Evolutionary conservation across 2,113 vertebrate species (phyloP).

Genomic region (Ammodytes marinus): DNA sequence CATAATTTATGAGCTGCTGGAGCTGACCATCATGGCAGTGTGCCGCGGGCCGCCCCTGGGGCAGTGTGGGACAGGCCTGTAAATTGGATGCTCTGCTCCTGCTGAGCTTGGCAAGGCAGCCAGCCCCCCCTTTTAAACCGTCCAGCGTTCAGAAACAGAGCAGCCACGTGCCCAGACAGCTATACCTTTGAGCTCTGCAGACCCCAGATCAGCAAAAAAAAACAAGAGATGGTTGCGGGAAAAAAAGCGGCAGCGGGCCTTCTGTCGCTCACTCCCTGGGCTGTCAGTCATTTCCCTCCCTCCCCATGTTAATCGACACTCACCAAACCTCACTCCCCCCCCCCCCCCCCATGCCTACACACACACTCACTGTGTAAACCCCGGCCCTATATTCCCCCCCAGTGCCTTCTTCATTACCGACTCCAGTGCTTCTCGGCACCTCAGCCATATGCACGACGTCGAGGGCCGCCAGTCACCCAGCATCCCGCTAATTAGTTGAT

Average conservation of each 20-base stretch:
- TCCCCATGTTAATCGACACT: constrained; percentile 83
- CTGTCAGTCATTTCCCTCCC: constrained; percentile 90
- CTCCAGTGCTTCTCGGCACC: constrained; percentile 91
- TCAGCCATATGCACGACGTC: constrained; percentile 93
- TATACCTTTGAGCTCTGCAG: constrained; percentile 85
- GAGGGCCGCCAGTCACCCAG: constrained; percentile 93
- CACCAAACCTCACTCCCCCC: constrained; percentile 73
- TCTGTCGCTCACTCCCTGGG: constrained; percentile 82
- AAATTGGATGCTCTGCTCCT: constrained; percentile 93
- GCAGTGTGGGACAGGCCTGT: constrained; percentile 91
- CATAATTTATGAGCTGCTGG: constrained; percentile 96
- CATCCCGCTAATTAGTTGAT: constrained; percentile 95
- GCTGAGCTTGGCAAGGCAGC: constrained; percentile 84
- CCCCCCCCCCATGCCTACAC: constrained; percentile 21
- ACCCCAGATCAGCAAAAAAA: constrained; percentile 82
- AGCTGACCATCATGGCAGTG: constrained; percentile 90
- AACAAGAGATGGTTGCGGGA: constrained; percentile 59
- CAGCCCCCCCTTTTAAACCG: constrained; percentile 83
- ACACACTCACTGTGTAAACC: constrained; percentile 64
- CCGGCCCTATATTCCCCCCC: constrained; percentile 88
- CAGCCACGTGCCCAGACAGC: constrained; percentile 83
- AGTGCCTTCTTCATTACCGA: constrained; percentile 90
- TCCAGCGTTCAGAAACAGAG: constrained; percentile 87
- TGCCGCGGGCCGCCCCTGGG: constrained; percentile 91
- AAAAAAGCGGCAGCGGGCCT: constrained; percentile 54